Percentiles rank a stretch among this genome's conserved stretches.
These are phyloP conservation scores for Casuarius casuarius DNA, from an alignment of 2,113 vertebrate genomes.

Conservation along the genomic window DNA sequence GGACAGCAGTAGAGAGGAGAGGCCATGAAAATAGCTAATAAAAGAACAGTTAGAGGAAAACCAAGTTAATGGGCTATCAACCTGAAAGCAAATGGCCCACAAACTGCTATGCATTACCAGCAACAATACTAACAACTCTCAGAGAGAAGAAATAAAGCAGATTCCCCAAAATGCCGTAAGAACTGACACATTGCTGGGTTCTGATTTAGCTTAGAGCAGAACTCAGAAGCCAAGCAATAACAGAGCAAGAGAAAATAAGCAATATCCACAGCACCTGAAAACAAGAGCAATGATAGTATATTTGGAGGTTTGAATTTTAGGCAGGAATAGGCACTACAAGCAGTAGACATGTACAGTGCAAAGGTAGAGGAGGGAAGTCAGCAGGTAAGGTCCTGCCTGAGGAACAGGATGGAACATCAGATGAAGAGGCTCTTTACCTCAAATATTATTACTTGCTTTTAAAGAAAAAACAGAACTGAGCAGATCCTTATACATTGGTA, in stretches of 20 bases:
- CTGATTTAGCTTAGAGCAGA: neutral
- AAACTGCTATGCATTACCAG: neutral
- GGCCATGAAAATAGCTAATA: neutral
- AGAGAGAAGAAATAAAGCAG: neutral
- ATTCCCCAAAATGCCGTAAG: neutral
- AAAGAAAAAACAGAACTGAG: neutral
- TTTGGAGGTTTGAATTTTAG: neutral
- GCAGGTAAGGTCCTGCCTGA: neutral
- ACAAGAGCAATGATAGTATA: neutral
- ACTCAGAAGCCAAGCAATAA: neutral
- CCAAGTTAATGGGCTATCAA: neutral
- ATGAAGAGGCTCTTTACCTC: neutral
- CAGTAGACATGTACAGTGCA: neutral
- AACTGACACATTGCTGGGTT: neutral
- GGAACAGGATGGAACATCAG: neutral
- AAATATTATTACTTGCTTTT: neutral
- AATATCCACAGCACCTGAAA: neutral
- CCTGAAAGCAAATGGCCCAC: neutral
- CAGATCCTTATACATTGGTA: neutral
- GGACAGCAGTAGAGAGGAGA: neutral
- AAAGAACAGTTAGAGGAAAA: slow-evolving; percentile 5
- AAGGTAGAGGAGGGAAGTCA: neutral
- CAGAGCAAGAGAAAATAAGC: neutral
- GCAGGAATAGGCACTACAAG: neutral
- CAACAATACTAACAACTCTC: neutral